These are phyloP conservation scores for Melanotaenia pygmaea DNA, from an alignment of 2,797 vertebrate genomes.

Conservation along the genomic window DNA sequence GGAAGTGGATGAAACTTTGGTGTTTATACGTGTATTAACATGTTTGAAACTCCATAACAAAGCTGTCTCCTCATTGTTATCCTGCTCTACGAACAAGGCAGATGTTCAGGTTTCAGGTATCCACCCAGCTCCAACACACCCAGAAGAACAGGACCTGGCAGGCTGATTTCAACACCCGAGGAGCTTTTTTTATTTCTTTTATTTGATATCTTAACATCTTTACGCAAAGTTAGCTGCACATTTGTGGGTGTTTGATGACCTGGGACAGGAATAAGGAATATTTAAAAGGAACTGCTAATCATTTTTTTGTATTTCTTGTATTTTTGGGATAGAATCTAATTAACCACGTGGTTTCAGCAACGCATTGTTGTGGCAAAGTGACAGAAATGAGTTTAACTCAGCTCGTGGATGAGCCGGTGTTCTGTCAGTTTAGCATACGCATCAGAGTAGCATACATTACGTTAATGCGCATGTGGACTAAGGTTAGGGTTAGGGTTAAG, in stretches of 20 bases:
- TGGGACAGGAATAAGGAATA: too few relatives aligned
- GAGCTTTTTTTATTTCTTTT: neutral
- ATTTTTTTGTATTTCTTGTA: neutral
- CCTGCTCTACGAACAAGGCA: conserved; percentile 5
- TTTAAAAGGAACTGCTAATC: neutral
- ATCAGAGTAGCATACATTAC: too few relatives aligned
- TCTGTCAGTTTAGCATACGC: too few relatives aligned
- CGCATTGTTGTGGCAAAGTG: neutral
- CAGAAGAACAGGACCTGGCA: conserved; percentile 41
- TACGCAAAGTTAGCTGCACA: conserved; percentile 11
- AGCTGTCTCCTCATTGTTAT: neutral
- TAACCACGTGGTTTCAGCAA: neutral
- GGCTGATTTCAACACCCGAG: conserved; percentile 44
- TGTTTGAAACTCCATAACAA: neutral
- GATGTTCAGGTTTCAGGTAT: conserved; percentile 16
- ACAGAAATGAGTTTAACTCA: conserved; percentile 1
- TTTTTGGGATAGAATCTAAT: neutral
- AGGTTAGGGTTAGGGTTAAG: too few relatives aligned
- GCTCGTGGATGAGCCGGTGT: neutral
- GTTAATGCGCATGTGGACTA: too few relatives aligned
- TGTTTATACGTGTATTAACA: neutral
- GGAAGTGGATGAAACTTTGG: neutral
- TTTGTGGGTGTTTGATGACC: neutral
- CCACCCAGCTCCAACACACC: conserved; percentile 34
- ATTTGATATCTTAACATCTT: too few relatives aligned